Conservation (phyloP, 2,888 invertebrate species). For the Unio delphinus region DNA sequence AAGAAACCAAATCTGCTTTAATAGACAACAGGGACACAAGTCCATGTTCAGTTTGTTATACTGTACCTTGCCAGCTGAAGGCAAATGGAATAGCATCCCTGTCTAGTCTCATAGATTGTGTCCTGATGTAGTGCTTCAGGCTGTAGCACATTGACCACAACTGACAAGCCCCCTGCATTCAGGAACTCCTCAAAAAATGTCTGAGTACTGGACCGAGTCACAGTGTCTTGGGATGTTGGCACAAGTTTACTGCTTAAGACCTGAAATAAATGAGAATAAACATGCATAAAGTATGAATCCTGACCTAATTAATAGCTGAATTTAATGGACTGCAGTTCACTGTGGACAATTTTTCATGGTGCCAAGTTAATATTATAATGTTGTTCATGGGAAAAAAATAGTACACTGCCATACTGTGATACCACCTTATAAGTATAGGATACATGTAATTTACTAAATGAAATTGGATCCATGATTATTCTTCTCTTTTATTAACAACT, state of each 20-base stretch:
- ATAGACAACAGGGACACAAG: not conserved
- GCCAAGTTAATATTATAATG: too few relatives aligned
- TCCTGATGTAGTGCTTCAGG: slow-evolving; percentile 71
- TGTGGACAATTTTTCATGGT: too few relatives aligned
- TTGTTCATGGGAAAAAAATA: too few relatives aligned
- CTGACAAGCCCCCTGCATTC: slow-evolving; percentile 70
- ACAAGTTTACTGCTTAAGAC: slow-evolving; percentile 72
- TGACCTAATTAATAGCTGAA: not conserved
- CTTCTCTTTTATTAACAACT: too few relatives aligned
- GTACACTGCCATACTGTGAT: too few relatives aligned
- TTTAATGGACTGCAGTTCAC: too few relatives aligned
- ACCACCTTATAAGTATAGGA: too few relatives aligned
- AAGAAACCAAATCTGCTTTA: not conserved
- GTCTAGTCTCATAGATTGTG: slow-evolving; percentile 72
- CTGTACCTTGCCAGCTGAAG: slow-evolving; percentile 71
- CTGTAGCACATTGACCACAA: slow-evolving; percentile 71
- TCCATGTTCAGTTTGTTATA: not conserved
- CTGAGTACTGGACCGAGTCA: slow-evolving; percentile 61
- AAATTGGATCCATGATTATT: too few relatives aligned
- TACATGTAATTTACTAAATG: too few relatives aligned
- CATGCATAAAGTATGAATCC: not conserved
- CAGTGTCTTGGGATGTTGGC: slow-evolving; percentile 69
- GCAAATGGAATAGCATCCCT: slow-evolving; percentile 72
- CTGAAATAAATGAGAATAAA: slow-evolving; percentile 50
- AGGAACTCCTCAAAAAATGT: slow-evolving; percentile 72